A percentile compares a stretch with the other conserved stretches of the same genome.
phyloP scores from a whole-genome alignment of 2,113 vertebrate species.

The Urocitellus parryii region DNA sequence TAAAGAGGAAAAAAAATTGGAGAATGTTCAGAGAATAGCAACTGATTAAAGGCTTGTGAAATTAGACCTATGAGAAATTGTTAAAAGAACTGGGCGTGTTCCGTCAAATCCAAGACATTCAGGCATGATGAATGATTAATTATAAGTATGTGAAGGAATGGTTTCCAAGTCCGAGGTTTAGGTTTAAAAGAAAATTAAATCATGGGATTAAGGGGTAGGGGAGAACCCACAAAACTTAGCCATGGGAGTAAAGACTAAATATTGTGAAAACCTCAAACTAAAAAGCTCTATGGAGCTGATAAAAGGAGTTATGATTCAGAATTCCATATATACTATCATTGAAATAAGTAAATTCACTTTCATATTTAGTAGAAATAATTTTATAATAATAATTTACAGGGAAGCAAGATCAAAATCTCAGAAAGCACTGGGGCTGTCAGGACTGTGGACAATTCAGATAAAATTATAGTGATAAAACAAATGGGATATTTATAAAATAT shows the following conservation, averaged over 20 bases:
- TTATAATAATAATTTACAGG: no score
- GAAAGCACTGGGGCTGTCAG: not conserved
- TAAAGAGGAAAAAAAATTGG: constrained; percentile 62
- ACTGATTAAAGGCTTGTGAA: constrained; percentile 70
- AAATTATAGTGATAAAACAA: not conserved
- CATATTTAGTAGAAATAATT: constrained; percentile 24
- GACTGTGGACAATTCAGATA: not conserved
- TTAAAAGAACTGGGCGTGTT: constrained; percentile 64
- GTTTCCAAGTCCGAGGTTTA: constrained; percentile 42
- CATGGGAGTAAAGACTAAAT: not conserved
- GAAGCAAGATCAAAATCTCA: not conserved
- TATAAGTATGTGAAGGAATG: constrained; percentile 37
- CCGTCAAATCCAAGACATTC: constrained; percentile 49
- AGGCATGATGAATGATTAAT: constrained; percentile 35
- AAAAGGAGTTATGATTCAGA: not conserved
- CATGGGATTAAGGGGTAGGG: constrained; percentile 23
- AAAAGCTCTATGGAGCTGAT: constrained; percentile 45
- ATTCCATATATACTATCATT: not conserved
- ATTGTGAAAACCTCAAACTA: not conserved
- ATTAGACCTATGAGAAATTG: constrained; percentile 48
- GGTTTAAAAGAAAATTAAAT: constrained; percentile 61
- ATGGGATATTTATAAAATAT: not conserved
- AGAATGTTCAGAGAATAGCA: constrained; percentile 61
- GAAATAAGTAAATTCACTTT: constrained; percentile 49
- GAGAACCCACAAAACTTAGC: not conserved